These are phyloP conservation scores for Pithys albifrons DNA, from an alignment of 2,113 vertebrate genomes.

Conservation along the genomic window DNA sequence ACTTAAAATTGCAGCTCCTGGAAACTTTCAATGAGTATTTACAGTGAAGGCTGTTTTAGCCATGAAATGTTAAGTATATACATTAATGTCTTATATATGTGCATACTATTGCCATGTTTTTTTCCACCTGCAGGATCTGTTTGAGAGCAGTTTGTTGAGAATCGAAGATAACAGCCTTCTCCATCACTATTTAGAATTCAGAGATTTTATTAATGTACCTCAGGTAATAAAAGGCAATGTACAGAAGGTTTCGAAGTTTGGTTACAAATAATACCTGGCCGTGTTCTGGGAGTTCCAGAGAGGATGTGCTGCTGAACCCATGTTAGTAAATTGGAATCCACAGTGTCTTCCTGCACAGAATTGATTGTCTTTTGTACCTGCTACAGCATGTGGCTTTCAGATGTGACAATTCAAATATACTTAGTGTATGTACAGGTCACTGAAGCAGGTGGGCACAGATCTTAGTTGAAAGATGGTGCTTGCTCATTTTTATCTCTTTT, in stretches of 20 bases:
- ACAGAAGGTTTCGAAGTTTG: not conserved
- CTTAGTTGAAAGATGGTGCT: not conserved
- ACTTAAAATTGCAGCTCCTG: not conserved
- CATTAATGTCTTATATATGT: not conserved
- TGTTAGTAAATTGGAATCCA: not conserved
- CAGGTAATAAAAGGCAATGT: slow-evolving; percentile 76
- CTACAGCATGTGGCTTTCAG: not conserved
- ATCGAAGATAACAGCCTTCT: slow-evolving; percentile 81
- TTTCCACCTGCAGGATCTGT: slow-evolving; percentile 79
- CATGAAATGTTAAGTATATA: not conserved
- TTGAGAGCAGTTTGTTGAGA: slow-evolving; percentile 81
- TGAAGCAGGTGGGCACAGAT: not conserved
- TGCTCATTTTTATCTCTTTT: not conserved
- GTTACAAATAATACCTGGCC: not conserved
- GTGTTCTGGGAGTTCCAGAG: not conserved
- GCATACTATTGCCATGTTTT: not conserved
- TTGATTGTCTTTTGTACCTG: not conserved
- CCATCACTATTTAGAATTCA: slow-evolving; percentile 84
- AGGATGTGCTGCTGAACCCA: not conserved
- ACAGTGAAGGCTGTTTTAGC: not conserved
- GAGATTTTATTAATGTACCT: slow-evolving; percentile 77
- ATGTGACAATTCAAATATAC: not conserved
- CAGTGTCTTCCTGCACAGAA: not conserved
- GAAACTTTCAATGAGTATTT: not conserved
- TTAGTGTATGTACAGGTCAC: not conserved